Evolutionary conservation across 2,113 vertebrate species (phyloP), one percentile per base, ranked within the genome.

Genomic region (Actenoides lindsayi): DNA sequence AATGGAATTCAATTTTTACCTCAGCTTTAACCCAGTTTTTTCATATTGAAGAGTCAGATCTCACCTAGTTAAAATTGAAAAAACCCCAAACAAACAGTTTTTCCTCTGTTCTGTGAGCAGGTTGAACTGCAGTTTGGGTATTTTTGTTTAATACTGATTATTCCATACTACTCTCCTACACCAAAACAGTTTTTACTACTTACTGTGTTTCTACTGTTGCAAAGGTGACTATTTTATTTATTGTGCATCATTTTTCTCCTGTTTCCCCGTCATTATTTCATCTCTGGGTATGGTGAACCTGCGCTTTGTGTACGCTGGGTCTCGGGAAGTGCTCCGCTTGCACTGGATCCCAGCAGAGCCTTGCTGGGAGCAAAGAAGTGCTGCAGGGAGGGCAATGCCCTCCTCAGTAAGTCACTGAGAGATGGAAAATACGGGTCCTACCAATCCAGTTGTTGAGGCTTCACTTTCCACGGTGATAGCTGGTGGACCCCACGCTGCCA

Each of bases 1-100:
- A 93, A 91, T 78, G 53, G 78, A 42, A 83, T 97, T 95, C 91
- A 90, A 70, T 90, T 90, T 93, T 92, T 73, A 64, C 62, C 56
- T 96, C 71, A 54, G 60, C 64, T 95, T 93, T 93, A 84, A 96
- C 93, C 75, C 77, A 57, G 3, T 50, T 82, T 42, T 95, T 86
- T 89, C 41, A n/a, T 75, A 86, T 64, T 76, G 86, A 95, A 96
- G 85, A 90, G 82, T 12, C 64, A 74, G 46, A 73, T 69, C 27
- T 70, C 64, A 7, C 76, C 81, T 76, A 92, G 73, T 60, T 92
- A 76, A 67, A 96, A 73, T 44, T 50, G 44, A 50, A 75, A 37
- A 8, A 25, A 51, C 44, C 16, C 16, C 17, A 12, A 2, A 0
- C 16, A 21, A 30, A 11, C 23, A 39, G 54, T 33, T 90, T 76